These are phyloP conservation scores for Pseudochaenichthys georgianus DNA, from an alignment of 2,797 vertebrate genomes.

Conservation along the genomic window DNA sequence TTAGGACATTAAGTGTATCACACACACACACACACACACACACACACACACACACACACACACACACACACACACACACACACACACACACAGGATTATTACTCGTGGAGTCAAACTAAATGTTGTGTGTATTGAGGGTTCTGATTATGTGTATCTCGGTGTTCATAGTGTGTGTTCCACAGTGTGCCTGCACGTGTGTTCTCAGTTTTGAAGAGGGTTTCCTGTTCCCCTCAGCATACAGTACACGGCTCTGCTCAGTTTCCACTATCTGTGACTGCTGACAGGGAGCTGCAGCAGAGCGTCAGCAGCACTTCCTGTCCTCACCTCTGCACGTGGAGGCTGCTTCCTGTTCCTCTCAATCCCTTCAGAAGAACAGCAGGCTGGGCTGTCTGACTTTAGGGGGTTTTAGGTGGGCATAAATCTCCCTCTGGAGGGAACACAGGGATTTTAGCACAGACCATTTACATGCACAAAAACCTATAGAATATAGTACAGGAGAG, in stretches of 20 bases:
- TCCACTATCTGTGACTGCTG: slow-evolving; percentile 13
- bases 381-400: background rate
- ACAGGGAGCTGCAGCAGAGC: background rate
- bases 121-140: background rate
- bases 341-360: background rate
- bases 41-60: too few species aligned
- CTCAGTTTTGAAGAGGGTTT: slow-evolving; percentile 3
- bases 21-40: too few species aligned
- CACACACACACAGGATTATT: too few species aligned
- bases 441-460: too few species aligned
- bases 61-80: too few species aligned
- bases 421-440: too few species aligned
- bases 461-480: too few species aligned
- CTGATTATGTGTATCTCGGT: background rate
- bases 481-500: too few species aligned
- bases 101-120: too few species aligned
- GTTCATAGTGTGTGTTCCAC: background rate
- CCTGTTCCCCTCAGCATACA: slow-evolving; percentile 19
- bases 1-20: too few species aligned
- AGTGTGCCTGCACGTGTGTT: slow-evolving; percentile 8
- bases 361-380: background rate
- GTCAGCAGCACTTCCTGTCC: slow-evolving; percentile 13
- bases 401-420: background rate
- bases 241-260: slow-evolving; percentile 7
- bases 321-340: background rate